A percentile compares a stretch with the other conserved stretches of the same genome.
Conservation (phyloP, 2,797 vertebrate genomes). For the Premnoplex brunnescens region DNA sequence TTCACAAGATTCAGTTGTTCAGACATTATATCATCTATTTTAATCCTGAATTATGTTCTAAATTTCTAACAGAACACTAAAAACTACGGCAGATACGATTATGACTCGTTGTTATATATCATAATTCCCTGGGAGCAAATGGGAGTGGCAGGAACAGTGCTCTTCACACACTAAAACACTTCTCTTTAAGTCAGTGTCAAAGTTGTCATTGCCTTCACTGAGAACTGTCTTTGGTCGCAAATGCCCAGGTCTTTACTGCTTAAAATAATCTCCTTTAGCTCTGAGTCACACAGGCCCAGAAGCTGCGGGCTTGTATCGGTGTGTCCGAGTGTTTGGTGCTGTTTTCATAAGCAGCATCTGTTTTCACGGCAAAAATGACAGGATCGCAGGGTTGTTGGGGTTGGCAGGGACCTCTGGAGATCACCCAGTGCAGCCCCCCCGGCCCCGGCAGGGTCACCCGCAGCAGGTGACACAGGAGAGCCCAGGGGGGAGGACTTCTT, state of each 20-base stretch:
- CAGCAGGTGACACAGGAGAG: background rate
- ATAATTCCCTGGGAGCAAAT: background rate
- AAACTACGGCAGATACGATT: background rate
- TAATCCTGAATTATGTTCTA: background rate
- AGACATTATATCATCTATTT: background rate
- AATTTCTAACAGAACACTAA: background rate
- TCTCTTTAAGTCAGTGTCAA: background rate
- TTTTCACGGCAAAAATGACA: background rate
- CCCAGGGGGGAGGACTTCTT: background rate
- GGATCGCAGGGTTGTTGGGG: background rate
- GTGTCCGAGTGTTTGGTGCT: background rate
- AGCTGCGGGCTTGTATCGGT: background rate
- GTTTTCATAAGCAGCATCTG: background rate
- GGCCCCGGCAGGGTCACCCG: background rate
- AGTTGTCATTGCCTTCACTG: background rate
- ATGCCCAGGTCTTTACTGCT: background rate
- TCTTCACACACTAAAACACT: background rate
- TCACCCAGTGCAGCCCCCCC: background rate
- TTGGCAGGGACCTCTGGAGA: background rate
- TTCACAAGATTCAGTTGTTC: background rate
- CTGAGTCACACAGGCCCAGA: background rate
- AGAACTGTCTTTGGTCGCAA: background rate
- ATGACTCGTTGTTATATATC: background rate
- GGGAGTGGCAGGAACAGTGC: background rate
- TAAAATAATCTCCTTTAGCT: constrained; percentile 41